Evolutionary conservation across 2,888 invertebrate genomes (phyloP).

Genomic region (Ectemnius lituratus): DNA sequence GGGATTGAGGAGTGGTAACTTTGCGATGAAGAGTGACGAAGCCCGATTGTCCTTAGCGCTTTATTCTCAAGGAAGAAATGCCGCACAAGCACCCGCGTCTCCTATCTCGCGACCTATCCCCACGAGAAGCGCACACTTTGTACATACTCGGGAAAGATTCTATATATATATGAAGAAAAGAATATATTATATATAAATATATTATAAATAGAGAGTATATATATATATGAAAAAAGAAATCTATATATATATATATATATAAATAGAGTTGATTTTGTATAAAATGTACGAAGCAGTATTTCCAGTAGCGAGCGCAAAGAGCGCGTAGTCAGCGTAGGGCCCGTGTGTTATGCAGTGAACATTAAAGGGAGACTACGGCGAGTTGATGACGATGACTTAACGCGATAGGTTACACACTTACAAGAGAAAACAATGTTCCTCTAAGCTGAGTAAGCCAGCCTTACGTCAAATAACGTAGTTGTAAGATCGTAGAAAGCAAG

Average conservation of each 20-base stretch:
- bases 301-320: conserved; percentile 61
- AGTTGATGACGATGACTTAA: conserved; percentile 36
- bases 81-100: conserved; percentile 39
- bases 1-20: conserved; percentile 14
- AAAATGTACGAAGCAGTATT: conserved; percentile 69
- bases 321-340: conserved; percentile 50
- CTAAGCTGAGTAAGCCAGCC: conserved; percentile 77
- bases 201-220: conserved; percentile 28
- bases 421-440: conserved; percentile 76
- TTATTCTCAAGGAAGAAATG: conserved; percentile 32
- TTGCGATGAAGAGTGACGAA: conserved; percentile 5
- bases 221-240: conserved; percentile 48
- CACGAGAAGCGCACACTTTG: conserved; percentile 61
- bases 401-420: conserved; percentile 56
- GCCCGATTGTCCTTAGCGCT: conserved; percentile 34
- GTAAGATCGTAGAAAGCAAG: conserved; percentile 51
- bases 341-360: conserved; percentile 37
- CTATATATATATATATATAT: conserved; percentile 50
- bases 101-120: conserved; percentile 28
- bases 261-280: conserved; percentile 65
- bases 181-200: conserved; percentile 56
- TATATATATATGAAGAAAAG: conserved; percentile 55
- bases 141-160: conserved; percentile 64
- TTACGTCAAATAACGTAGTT: conserved; percentile 70
- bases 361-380: conserved; percentile 35